These are phyloP conservation scores for Cavia aperea DNA, from an alignment of 2,113 vertebrate species.

Conservation along the genomic window DNA sequence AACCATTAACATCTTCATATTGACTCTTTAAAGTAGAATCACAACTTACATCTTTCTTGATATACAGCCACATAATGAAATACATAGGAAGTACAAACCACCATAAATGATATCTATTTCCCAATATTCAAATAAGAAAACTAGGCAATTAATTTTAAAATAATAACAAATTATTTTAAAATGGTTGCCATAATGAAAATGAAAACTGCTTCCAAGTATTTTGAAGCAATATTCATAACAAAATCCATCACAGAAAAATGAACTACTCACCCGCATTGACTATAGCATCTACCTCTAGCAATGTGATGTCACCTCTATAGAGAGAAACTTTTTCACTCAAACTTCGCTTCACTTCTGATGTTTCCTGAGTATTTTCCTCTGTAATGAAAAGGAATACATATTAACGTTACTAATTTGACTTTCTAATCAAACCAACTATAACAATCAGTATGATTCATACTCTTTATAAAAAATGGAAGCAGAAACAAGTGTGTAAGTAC, in stretches of 20 bases:
- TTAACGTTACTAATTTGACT: slow-evolving; percentile 24
- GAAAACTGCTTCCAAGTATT: slow-evolving; percentile 35
- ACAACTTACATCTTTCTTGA: slow-evolving; percentile 25
- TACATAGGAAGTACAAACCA: not conserved
- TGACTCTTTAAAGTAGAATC: slow-evolving; percentile 13
- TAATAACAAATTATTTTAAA: not conserved
- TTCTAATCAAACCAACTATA: slow-evolving; percentile 25
- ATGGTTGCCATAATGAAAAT: not conserved
- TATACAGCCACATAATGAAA: slow-evolving; percentile 18
- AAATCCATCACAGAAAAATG: not conserved
- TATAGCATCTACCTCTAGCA: slow-evolving; percentile 94
- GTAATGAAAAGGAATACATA: slow-evolving; percentile 56
- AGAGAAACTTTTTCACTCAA: slow-evolving; percentile 93
- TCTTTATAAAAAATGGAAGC: slow-evolving; percentile 9
- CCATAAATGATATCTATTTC: slow-evolving; percentile 10
- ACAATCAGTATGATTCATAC: not conserved
- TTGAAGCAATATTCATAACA: slow-evolving; percentile 18
- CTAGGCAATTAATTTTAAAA: slow-evolving; percentile 31
- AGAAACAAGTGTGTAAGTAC: slow-evolving; percentile 24
- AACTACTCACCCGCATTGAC: slow-evolving; percentile 94
- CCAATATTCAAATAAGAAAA: slow-evolving; percentile 13
- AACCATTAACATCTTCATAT: not conserved
- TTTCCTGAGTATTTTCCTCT: slow-evolving; percentile 75
- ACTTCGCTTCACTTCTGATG: slow-evolving; percentile 78
- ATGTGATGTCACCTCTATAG: slow-evolving; percentile 96